Base-by-base conservation (phyloP, 2,888 invertebrate species). In the Dascillus cervinus region DNA sequence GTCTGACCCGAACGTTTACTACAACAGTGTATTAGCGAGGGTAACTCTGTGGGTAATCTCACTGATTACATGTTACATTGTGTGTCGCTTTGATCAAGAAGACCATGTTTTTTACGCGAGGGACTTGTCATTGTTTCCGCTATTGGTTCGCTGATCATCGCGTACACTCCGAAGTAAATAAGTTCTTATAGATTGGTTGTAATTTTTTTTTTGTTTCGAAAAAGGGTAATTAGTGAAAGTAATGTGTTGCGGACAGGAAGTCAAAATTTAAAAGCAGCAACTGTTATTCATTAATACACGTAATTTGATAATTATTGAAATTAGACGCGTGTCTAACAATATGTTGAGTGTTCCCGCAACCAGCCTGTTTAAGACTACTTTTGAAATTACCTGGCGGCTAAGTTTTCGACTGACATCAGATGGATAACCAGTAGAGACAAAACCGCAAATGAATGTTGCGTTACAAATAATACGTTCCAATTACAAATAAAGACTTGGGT, bases 21-120 rank as follows among this genome's bases (percentile, higher is more conserved):
- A 26, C 28, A 42, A 45, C 38, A 35, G 46, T 26, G 46, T 43
- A 41, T 12, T 20, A 21, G 27, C 38, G 38, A 38, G 45, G 47
- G 47, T 44, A 34, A 38, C 39, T 42, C 44, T 41, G 37, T 40
- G 47, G 49, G 53, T 51, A 58, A 59, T 58, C 55, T 53, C 52
- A 44, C 49, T 57, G 61, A 62, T 61, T 60, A 56, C 60, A 58
- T 53, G 60, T 61, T 61, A 58, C 60, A 58, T 57, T 59, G 58
- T n/a, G n/a, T 56, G 57, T 54, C 55, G 55, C 55, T 59, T 59
- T 56, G 59, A 60, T 62, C 59, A 54, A 53, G 55, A 47, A 54
- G 56, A 49, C 47, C 55, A 51, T 55, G 57, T 61, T 62, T 61
- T 62, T 61, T 61, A 58, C 60, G 53, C 58, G 47, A 40, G 56